Evolutionary conservation across 2,113 vertebrate species (phyloP).

Genomic region (Centropus bengalensis): DNA sequence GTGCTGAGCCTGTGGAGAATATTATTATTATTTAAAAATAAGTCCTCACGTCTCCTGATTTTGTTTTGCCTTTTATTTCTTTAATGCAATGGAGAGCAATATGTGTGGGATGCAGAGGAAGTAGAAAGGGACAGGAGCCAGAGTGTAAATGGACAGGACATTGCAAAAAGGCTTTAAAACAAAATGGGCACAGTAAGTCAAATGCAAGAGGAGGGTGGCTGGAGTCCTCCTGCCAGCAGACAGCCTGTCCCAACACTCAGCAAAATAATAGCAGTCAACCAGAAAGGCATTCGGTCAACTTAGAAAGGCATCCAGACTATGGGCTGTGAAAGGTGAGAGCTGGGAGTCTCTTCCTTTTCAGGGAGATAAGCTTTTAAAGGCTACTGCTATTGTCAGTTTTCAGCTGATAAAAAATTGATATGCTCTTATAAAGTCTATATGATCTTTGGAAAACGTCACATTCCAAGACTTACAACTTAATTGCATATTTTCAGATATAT

Average conservation of each 20-base stretch:
- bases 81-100: background rate
- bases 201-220: background rate
- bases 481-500: background rate
- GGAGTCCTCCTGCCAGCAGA: slow-evolving; percentile 24
- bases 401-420: background rate
- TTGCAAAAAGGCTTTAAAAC: background rate
- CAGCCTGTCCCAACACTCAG: slow-evolving; percentile 47
- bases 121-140: background rate
- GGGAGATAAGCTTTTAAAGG: background rate
- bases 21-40: background rate
- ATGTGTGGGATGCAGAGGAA: background rate
- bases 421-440: background rate
- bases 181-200: background rate
- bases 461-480: background rate
- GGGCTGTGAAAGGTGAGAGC: slow-evolving; percentile 45
- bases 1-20: background rate
- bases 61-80: background rate
- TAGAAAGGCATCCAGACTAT: slow-evolving; percentile 49
- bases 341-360: background rate
- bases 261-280: slow-evolving; percentile 61
- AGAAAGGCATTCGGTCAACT: slow-evolving; percentile 64
- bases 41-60: background rate
- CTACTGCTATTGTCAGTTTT: background rate
- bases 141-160: background rate
- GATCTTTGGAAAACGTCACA: background rate